These are phyloP conservation scores for Spilosoma lubricipeda DNA, from an alignment of 2,888 invertebrate genomes.

Conservation along the genomic window DNA sequence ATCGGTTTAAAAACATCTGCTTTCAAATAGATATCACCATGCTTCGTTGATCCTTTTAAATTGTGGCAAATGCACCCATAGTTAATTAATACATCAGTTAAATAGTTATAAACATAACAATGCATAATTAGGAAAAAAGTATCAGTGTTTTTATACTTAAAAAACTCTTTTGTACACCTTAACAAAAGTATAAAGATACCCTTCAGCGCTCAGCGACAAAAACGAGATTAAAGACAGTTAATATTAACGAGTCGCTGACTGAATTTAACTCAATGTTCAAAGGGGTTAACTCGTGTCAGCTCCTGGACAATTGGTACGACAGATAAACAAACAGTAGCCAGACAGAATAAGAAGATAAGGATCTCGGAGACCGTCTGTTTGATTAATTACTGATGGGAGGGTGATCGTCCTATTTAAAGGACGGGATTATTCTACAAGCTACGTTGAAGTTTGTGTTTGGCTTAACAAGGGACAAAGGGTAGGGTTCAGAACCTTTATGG, in stretches of 20 bases:
- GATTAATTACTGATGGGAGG: constrained; percentile 59
- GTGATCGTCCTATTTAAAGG: constrained; percentile 45
- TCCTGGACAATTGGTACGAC: constrained; percentile 63
- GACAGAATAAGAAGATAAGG: constrained; percentile 65
- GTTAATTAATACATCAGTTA: background rate
- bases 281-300: constrained; percentile 57
- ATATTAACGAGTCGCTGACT: constrained; percentile 43
- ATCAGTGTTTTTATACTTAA: background rate
- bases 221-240: constrained; percentile 32
- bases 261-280: constrained; percentile 51
- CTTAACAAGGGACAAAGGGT: constrained; percentile 2
- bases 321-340: constrained; percentile 61
- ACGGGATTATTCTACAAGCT: constrained; percentile 32
- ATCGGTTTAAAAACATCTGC: constrained; percentile 10
- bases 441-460: constrained; percentile 10
- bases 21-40: background rate
- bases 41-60: background rate
- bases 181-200: background rate
- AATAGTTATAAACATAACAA: background rate
- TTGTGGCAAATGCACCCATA: background rate
- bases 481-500: background rate
- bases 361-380: constrained; percentile 28
- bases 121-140: background rate
- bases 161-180: constrained; percentile 10
- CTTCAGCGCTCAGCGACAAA: constrained; percentile 20